Evolutionary conservation across 1,140 invertebrate genomes (phyloP).

Genomic region (Andrena cerasifolii): DNA sequence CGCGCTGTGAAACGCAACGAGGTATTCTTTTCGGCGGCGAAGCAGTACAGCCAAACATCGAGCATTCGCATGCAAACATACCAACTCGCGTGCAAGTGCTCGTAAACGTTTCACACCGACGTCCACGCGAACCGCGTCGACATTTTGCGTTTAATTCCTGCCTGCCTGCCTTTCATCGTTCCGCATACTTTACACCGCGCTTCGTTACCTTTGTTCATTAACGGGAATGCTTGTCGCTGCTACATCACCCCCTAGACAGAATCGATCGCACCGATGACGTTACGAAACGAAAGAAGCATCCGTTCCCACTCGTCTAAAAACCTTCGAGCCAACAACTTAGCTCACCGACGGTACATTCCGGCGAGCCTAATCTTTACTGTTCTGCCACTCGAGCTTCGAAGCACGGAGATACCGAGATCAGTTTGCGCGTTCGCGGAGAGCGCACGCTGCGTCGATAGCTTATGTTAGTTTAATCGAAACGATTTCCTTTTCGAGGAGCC

Average conservation of each 20-base stretch:
- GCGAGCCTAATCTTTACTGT: too few species aligned
- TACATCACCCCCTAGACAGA: neutral
- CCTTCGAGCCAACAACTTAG: too few species aligned
- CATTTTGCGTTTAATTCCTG: constrained; percentile 34
- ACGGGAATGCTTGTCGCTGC: neutral
- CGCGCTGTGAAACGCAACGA: constrained; percentile 56
- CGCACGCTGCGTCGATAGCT: neutral
- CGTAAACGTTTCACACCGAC: constrained; percentile 12
- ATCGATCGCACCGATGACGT: neutral
- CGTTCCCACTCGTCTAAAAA: neutral
- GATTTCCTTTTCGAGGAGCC: constrained; percentile 44
- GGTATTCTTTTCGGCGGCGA: constrained; percentile 60
- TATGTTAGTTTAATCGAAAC: constrained; percentile 44
- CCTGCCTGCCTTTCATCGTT: neutral
- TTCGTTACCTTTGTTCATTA: neutral
- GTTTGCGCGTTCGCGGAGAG: too few species aligned
- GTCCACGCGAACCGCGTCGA: neutral
- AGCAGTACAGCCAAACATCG: constrained; percentile 40
- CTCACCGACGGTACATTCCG: too few species aligned
- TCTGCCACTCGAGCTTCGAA: too few species aligned
- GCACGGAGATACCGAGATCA: too few species aligned
- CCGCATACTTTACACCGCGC: neutral
- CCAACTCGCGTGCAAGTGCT: constrained; percentile 13
- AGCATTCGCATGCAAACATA: constrained; percentile 55
- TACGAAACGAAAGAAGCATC: neutral